Conservation (phyloP, 2,113 vertebrate species). For the Phylloscopus whistleri region DNA sequence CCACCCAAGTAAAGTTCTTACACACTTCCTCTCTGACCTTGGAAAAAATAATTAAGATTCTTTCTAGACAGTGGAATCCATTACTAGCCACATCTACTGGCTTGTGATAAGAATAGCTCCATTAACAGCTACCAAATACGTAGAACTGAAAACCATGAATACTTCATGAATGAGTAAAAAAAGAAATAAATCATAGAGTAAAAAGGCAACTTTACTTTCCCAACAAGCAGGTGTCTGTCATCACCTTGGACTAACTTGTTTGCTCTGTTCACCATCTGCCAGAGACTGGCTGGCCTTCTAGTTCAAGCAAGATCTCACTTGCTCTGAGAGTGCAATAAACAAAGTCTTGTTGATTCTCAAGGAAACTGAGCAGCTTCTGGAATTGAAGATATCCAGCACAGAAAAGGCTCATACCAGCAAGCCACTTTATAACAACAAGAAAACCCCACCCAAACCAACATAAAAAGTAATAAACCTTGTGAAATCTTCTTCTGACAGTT, state of each 20-base stretch:
- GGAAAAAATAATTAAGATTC: conserved; percentile 8
- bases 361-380: background rate
- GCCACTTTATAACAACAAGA: background rate
- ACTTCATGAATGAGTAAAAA: background rate
- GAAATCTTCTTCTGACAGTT: background rate
- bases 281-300: background rate
- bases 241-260: background rate
- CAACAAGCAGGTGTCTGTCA: background rate
- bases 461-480: background rate
- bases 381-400: background rate
- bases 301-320: conserved; percentile 36
- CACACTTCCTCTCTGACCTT: background rate
- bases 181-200: background rate
- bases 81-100: background rate
- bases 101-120: background rate
- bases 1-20: background rate
- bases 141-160: background rate
- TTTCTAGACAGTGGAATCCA: background rate
- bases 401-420: background rate
- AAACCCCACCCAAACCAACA: rapidly evolving
- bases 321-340: conserved; percentile 37
- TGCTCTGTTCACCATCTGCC: background rate
- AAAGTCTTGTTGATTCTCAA: conserved; percentile 48
- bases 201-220: background rate
- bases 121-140: background rate